phyloP scores from a whole-genome alignment of 1,140 invertebrate genomes.

The Popillia japonica region DNA sequence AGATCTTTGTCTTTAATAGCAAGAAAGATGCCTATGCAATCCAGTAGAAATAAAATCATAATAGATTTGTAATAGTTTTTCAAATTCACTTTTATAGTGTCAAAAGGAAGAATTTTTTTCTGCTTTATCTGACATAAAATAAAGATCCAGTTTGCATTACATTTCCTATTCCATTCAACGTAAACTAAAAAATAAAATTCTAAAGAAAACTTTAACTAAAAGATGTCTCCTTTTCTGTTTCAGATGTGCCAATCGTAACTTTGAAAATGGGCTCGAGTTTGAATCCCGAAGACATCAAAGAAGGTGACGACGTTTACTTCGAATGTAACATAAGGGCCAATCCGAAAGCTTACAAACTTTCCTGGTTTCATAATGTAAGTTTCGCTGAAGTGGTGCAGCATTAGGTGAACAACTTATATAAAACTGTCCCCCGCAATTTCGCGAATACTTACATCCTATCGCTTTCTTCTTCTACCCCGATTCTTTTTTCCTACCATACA shows the following conservation, averaged over 20 bases:
- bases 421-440: background rate
- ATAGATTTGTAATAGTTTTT: too few relatives aligned
- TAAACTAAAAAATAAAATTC: too few relatives aligned
- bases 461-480: background rate
- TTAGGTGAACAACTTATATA: background rate
- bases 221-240: slow-evolving; percentile 41
- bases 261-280: slow-evolving; percentile 80
- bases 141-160: too few relatives aligned
- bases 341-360: slow-evolving; percentile 80
- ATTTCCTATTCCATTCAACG: too few relatives aligned
- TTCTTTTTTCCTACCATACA: background rate
- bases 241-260: slow-evolving; percentile 78
- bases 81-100: too few relatives aligned
- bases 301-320: slow-evolving; percentile 87
- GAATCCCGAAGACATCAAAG: slow-evolving; percentile 83
- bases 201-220: slow-evolving; percentile 34
- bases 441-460: slow-evolving; percentile 7
- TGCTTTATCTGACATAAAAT: too few relatives aligned
- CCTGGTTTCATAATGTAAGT: slow-evolving; percentile 88
- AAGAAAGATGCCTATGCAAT: too few relatives aligned
- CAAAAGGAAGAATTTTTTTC: too few relatives aligned
- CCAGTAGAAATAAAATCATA: too few relatives aligned
- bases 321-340: slow-evolving; percentile 81
- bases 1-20: too few relatives aligned
- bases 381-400: background rate